phyloP scores from a whole-genome alignment of 64 coral and sea anemone species.

The Pocillopora verrucosa region DNA sequence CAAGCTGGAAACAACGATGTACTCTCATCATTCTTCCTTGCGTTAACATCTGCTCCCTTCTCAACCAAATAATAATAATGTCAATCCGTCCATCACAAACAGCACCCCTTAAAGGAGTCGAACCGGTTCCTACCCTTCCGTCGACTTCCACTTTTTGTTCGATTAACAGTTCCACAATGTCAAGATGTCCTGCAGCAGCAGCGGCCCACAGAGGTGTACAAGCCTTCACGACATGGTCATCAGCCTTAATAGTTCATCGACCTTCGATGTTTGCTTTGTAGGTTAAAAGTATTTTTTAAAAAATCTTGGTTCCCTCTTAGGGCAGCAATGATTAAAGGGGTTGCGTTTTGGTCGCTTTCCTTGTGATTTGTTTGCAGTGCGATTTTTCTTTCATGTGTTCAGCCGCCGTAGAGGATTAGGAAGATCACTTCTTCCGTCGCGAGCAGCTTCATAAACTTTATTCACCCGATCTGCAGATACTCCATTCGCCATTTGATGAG shows the following conservation, averaged over 20 bases:
- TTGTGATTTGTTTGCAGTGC: too few relatives aligned
- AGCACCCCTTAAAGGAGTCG: slow-evolving; percentile 47
- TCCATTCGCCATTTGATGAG: too few relatives aligned
- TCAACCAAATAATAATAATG: slow-evolving; percentile 66
- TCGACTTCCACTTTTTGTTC: slow-evolving; percentile 35
- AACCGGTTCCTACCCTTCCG: slow-evolving; percentile 31
- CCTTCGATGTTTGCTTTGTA: slow-evolving; percentile 54
- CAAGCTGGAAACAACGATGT: slow-evolving; percentile 83
- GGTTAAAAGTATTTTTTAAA: too few relatives aligned
- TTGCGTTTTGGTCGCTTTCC: too few relatives aligned
- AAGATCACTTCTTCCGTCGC: too few relatives aligned
- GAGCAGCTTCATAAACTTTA: too few relatives aligned
- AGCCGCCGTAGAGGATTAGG: too few relatives aligned
- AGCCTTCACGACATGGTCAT: slow-evolving; percentile 53
- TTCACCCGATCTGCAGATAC: too few relatives aligned
- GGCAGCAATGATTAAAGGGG: too few relatives aligned
- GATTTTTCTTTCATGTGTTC: too few relatives aligned
- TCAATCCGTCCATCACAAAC: slow-evolving; percentile 52
- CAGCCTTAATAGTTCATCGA: slow-evolving; percentile 45
- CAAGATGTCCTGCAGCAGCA: slow-evolving; percentile 39
- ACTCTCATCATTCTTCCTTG: slow-evolving; percentile 71
- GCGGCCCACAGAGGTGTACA: slow-evolving; percentile 50
- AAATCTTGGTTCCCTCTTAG: too few relatives aligned
- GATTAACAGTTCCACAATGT: slow-evolving; percentile 46
- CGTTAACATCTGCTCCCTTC: slow-evolving; percentile 74